These are phyloP conservation scores for Thinocorus orbignyianus DNA, from an alignment of 2,113 vertebrate species.

Conservation along the genomic window DNA sequence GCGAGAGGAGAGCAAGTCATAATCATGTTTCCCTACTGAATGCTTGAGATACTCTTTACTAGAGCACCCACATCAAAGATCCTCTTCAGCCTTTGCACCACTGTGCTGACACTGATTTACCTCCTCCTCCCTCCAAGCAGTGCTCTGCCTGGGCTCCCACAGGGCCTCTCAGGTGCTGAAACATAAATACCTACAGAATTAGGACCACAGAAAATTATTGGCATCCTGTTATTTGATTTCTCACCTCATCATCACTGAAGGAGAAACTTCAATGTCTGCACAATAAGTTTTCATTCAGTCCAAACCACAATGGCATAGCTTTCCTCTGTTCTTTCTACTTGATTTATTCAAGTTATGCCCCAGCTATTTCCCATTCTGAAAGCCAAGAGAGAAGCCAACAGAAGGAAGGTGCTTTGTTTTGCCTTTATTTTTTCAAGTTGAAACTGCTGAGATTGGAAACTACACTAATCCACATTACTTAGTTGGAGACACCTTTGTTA, in stretches of 20 bases:
- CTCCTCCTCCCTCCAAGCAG: not conserved
- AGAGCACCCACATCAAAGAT: not conserved
- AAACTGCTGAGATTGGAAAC: not conserved
- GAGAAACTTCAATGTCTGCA: not conserved
- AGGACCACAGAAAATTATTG: not conserved
- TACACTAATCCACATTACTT: not conserved
- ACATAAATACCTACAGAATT: not conserved
- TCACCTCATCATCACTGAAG: not conserved
- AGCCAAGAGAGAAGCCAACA: not conserved
- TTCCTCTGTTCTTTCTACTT: not conserved
- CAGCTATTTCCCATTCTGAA: conserved; percentile 6
- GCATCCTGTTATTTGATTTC: not conserved
- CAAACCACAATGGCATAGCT: not conserved
- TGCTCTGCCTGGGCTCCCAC: not conserved
- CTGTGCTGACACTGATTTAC: not conserved
- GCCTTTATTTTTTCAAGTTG: not conserved
- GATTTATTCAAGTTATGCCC: conserved; percentile 3
- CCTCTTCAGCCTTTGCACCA: not conserved
- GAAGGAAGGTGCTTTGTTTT: not conserved
- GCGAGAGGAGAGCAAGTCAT: not conserved
- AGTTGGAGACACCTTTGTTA: not conserved
- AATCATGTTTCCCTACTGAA: not conserved
- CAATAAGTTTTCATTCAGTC: not conserved
- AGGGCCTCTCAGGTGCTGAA: not conserved
- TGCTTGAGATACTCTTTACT: not conserved